These are phyloP conservation scores for Apostichopus leukothele DNA, from an alignment of 53 echinoderm and acorn worm species.

Conservation along the genomic window DNA sequence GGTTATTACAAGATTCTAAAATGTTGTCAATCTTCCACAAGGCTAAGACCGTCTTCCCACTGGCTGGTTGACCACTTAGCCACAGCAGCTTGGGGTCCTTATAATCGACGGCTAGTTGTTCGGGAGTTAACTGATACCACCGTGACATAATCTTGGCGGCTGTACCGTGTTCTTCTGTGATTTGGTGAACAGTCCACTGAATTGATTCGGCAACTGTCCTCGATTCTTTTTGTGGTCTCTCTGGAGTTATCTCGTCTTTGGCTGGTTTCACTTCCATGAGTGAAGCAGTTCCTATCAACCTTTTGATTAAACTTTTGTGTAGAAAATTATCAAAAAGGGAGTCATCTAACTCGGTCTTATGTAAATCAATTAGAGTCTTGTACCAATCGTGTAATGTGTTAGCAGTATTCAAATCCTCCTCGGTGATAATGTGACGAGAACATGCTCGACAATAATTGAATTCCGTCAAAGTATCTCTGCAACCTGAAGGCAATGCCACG, in stretches of 20 bases:
- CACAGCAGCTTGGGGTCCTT: not conserved
- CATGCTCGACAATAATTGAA: not conserved
- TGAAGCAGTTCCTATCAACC: constrained; percentile 21
- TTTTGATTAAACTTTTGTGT: not conserved
- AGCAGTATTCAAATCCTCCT: not conserved
- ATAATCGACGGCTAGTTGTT: constrained; percentile 7
- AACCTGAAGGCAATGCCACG: not conserved
- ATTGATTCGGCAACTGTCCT: constrained; percentile 24
- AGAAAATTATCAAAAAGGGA: not conserved
- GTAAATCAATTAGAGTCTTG: not conserved
- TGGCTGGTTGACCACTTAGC: constrained; percentile 22
- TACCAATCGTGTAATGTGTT: constrained; percentile 5
- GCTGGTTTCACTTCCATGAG: constrained; percentile 8
- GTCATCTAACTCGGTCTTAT: not conserved
- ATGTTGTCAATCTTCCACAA: constrained; percentile 24
- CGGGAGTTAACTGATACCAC: constrained; percentile 28
- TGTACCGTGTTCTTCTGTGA: constrained; percentile 17
- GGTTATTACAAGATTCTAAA: not conserved
- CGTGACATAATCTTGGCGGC: not conserved
- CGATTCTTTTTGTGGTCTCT: not conserved
- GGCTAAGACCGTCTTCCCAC: constrained; percentile 21
- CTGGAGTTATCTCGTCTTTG: not conserved
- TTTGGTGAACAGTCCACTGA: not conserved
- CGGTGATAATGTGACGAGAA: not conserved
- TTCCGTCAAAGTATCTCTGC: not conserved